Base-by-base conservation (phyloP, 2,797 vertebrate genomes). In the Odontamblyopus lacepedii region DNA sequence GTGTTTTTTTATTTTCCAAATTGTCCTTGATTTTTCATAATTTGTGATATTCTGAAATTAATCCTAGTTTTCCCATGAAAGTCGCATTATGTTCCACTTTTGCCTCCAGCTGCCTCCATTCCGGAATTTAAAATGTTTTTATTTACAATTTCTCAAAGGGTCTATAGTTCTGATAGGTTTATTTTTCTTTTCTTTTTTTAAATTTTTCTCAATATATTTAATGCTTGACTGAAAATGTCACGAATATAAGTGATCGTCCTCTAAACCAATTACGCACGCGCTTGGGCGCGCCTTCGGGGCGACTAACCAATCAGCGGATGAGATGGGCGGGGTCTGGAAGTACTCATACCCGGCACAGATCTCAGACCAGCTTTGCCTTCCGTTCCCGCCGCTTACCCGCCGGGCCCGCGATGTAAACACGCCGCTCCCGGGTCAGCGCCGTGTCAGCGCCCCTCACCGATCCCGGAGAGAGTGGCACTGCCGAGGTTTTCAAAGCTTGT, bases 401-500 rank as follows among this genome's bases (percentile, higher is more conserved):
- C 0, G 1, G 0, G 5, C 9, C 18, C 30, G 16, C 15, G 50
- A 73, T 32, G 68, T 13, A 70, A 41, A 53, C 64, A 75, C 83
- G 81, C 88, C 44, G 91, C 65, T 79, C 59, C 61, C 73, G 68
- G 60, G 63, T 83, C 91, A 87, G 90, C 75, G n/a, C 19, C 15
- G 48, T 23, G 71, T 74, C 75, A 61, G 82, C 64, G 12, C 81
- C 13, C 13, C 64, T 78, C 67, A 53, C 70, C 76, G 55, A 23
- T 72, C 60, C 69, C 51, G 63, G 27, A 16, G 77, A 78, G 82
- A 81, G 83, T 79, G 70, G 72, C 68, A 76, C 73, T 23, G 74
- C 77, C 79, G 69, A 87, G 85, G 87, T 83, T 72, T 91, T 87
- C 70, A 82, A 90, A 87, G 84, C 78, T n/a, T 9, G 19, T 82